Percentiles rank a stretch among this genome's conserved stretches.
These are phyloP conservation scores for Drosophila cracens DNA, from an alignment of 2,888 invertebrate species.

Conservation along the genomic window DNA sequence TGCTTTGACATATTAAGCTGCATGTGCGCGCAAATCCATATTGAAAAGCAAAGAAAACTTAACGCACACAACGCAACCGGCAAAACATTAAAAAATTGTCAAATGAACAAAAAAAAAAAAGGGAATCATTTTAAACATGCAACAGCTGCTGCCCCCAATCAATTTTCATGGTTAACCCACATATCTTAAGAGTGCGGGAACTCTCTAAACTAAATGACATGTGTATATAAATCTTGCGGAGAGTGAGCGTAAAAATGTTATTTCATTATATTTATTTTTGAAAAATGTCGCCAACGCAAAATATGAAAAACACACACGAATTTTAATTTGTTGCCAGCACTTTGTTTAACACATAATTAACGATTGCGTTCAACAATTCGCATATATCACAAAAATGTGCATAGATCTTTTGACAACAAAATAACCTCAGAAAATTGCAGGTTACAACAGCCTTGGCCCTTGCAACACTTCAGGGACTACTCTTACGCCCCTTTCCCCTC, in stretches of 20 bases:
- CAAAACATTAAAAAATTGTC: constrained; percentile 48
- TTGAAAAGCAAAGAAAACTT: constrained; percentile 58
- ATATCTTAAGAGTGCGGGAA: constrained; percentile 37
- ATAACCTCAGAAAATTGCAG: constrained; percentile 15
- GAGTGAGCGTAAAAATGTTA: constrained; percentile 44
- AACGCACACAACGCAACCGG: constrained; percentile 63
- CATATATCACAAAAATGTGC: constrained; percentile 37
- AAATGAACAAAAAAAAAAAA: constrained; percentile 12
- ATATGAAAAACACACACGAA: constrained; percentile 55
- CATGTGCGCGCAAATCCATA: constrained; percentile 67
- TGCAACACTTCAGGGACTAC: constrained; percentile 5
- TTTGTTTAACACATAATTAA: constrained; percentile 46
- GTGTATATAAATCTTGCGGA: constrained; percentile 48
- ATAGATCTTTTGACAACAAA: constrained; percentile 48
- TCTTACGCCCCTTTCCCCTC: neutral
- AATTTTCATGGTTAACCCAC: constrained; percentile 78
- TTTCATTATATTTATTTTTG: neutral
- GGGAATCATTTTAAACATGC: constrained; percentile 22
- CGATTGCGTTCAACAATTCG: constrained; percentile 44
- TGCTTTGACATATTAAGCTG: constrained; percentile 60
- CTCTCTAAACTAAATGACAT: constrained; percentile 62
- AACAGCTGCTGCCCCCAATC: constrained; percentile 77
- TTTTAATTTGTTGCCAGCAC: constrained; percentile 59
- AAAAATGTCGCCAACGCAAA: constrained; percentile 48
- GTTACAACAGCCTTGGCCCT: constrained; percentile 40